Evolutionary conservation across 2,113 vertebrate genomes (phyloP).

Genomic region (Hyaena hyaena): DNA sequence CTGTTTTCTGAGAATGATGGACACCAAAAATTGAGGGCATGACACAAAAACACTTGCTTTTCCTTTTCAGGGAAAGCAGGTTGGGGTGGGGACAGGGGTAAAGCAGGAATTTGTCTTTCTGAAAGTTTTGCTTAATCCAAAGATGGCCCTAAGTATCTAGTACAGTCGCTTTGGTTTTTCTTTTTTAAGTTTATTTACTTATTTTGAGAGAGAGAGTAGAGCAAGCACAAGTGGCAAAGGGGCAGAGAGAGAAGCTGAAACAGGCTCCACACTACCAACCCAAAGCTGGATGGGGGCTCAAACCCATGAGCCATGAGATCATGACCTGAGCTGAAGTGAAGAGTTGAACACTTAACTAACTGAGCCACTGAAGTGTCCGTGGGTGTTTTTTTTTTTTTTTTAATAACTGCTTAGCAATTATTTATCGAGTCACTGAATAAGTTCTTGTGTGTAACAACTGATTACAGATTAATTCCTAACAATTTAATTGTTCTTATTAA

Average conservation of each 20-base stretch:
- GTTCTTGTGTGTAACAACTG: neutral
- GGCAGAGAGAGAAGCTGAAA: too few species aligned
- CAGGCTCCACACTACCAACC: too few species aligned
- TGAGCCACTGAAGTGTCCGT: too few species aligned
- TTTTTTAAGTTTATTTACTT: neutral
- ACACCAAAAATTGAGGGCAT: neutral
- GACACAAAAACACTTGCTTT: neutral
- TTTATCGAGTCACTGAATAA: slow-evolving; percentile 28
- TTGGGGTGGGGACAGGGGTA: too few species aligned
- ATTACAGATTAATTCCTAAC: slow-evolving; percentile 21
- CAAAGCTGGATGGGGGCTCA: too few species aligned
- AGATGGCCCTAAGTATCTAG: neutral
- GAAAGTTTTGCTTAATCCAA: slow-evolving; percentile 3
- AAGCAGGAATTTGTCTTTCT: neutral
- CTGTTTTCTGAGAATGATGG: neutral
- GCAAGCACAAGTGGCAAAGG: too few species aligned
- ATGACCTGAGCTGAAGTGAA: too few species aligned
- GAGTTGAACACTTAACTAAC: too few species aligned
- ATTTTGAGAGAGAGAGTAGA: too few species aligned
- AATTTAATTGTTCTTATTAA: slow-evolving; percentile 3
- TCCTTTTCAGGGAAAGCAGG: neutral
- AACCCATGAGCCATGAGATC: too few species aligned
- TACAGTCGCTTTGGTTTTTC: neutral
- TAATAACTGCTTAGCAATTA: slow-evolving; percentile 3
- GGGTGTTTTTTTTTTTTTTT: neutral